phyloP scores from a whole-genome alignment of 2,888 invertebrate species.

The Scotopteryx bipunctaria region DNA sequence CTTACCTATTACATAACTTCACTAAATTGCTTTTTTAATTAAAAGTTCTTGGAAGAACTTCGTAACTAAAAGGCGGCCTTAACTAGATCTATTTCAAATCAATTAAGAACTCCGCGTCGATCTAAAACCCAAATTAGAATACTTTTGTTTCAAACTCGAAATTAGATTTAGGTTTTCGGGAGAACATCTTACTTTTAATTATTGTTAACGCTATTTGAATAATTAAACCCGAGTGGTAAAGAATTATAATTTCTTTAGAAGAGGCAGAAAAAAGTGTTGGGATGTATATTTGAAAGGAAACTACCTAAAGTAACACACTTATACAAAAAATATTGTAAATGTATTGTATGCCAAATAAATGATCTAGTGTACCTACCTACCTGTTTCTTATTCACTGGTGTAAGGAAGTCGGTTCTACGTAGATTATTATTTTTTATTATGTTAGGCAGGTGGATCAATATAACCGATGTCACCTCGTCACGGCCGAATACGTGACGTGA shows the following conservation, averaged over 20 bases:
- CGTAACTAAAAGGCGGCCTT: background rate
- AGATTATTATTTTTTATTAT: background rate
- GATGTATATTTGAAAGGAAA: no score
- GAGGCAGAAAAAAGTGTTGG: background rate
- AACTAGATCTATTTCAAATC: constrained; percentile 16
- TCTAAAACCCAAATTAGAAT: constrained; percentile 9
- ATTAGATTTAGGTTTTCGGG: constrained; percentile 15
- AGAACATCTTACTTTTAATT: constrained; percentile 18
- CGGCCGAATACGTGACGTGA: constrained; percentile 35
- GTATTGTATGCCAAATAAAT: no score
- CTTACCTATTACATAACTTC: no score
- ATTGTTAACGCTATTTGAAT: constrained; percentile 24
- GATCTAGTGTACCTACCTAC: no score
- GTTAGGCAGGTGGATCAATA: constrained; percentile 10
- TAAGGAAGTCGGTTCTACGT: constrained; percentile 1
- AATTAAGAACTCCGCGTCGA: constrained; percentile 10
- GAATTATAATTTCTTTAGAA: background rate
- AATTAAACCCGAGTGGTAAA: background rate
- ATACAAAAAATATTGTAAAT: no score
- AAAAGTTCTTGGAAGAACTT: constrained; percentile 4
- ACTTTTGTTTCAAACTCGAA: constrained; percentile 21
- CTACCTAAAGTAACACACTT: no score
- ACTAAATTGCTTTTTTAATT: background rate
- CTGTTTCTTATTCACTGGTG: background rate
- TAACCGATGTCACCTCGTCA: constrained; percentile 34